Percentiles rank a stretch among this genome's conserved stretches.
Conservation (phyloP, 2,888 invertebrate genomes). For the Netelia melanura region DNA sequence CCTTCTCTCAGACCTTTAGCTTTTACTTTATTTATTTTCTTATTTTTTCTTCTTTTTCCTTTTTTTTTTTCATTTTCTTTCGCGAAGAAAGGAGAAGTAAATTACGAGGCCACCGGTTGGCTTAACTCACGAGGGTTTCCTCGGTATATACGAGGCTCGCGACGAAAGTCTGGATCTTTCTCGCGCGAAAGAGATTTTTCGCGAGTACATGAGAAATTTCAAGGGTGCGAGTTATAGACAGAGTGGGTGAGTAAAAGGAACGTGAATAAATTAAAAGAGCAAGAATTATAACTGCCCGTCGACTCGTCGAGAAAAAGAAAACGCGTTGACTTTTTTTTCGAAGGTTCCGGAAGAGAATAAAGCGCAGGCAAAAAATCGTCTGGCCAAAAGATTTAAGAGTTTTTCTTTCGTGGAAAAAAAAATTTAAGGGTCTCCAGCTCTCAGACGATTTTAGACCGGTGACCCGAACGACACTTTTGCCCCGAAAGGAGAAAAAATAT, state of each 20-base stretch:
- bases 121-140: slow-evolving; percentile 14
- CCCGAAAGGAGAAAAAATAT: background rate
- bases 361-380: slow-evolving; percentile 19
- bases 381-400: slow-evolving; percentile 50
- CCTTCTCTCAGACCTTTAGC: no score
- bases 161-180: slow-evolving; percentile 21
- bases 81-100: slow-evolving; percentile 30
- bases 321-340: background rate
- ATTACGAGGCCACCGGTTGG: slow-evolving; percentile 38
- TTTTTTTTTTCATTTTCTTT: background rate
- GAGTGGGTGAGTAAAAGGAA: slow-evolving; percentile 36
- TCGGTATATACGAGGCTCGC: slow-evolving; percentile 2
- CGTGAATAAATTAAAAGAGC: slow-evolving; percentile 63
- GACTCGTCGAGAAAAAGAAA: background rate
- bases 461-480: background rate
- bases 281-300: slow-evolving; percentile 54
- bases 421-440: slow-evolving; percentile 38
- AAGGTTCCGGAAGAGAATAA: background rate
- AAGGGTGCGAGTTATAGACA: background rate
- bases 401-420: slow-evolving; percentile 39
- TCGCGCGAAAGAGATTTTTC: slow-evolving; percentile 43
- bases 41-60: background rate
- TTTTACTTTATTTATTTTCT: background rate
- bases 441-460: slow-evolving; percentile 26
- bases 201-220: slow-evolving; percentile 27